Percentiles rank a stretch among this genome's conserved stretches.
phyloP scores from a whole-genome alignment of 2,113 vertebrate species.

The Petaurus breviceps region DNA sequence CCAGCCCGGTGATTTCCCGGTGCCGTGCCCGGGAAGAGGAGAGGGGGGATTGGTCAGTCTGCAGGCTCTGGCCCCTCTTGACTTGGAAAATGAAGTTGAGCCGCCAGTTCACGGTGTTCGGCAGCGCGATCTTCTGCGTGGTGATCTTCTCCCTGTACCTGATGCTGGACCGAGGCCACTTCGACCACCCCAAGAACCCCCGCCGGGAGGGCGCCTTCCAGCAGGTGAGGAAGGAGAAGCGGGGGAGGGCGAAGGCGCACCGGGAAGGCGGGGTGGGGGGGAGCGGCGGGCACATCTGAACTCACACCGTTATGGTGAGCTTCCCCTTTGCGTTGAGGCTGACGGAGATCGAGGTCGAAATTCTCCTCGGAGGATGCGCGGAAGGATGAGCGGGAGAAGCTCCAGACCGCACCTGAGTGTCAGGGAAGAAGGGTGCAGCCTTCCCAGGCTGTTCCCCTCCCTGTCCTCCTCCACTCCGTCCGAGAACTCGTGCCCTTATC shows the following conservation, averaged over 20 bases:
- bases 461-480: neutral
- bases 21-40: neutral
- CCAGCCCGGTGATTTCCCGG: neutral
- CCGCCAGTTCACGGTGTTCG: conserved; percentile 89
- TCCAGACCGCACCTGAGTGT: too few relatives aligned
- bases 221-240: conserved; percentile 78
- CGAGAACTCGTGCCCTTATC: neutral
- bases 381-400: neutral
- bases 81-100: conserved; percentile 88
- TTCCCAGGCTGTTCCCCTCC: neutral
- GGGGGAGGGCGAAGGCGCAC: neutral
- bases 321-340: neutral
- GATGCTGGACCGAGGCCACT: conserved; percentile 90
- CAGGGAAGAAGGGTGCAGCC: neutral
- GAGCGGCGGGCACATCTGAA: neutral
- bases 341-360: neutral
- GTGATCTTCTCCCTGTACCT: conserved; percentile 90
- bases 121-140: conserved; percentile 90
- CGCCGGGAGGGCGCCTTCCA: conserved; percentile 83
- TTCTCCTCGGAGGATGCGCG: neutral
- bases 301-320: neutral
- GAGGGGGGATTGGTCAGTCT: neutral
- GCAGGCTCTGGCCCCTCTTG: neutral
- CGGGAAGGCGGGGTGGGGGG: neutral
- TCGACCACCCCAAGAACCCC: conserved; percentile 85